Evolutionary conservation across 2,113 vertebrate genomes (phyloP).

Genomic region (Antechinus stuartii): DNA sequence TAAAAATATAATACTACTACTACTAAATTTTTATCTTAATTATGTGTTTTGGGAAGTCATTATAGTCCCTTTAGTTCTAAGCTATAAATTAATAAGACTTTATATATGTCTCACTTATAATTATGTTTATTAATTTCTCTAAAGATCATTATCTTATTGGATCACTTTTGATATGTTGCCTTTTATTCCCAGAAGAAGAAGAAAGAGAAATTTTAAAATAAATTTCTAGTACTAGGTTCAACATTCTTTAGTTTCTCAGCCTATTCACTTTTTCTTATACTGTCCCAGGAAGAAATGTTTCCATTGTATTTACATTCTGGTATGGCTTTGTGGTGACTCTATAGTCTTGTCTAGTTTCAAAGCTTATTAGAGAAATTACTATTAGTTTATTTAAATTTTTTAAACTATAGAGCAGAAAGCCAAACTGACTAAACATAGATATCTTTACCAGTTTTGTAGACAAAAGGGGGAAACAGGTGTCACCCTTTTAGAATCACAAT

Average conservation of each 20-base stretch:
- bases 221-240: not conserved
- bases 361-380: not conserved
- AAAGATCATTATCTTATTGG: constrained; percentile 41
- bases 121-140: constrained; percentile 45
- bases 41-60: constrained; percentile 30
- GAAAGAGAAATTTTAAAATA: not conserved
- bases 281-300: too few species aligned
- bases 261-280: not conserved
- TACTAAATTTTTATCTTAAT: constrained; percentile 22
- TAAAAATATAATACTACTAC: not conserved
- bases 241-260: constrained; percentile 5
- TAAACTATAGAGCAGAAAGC: constrained; percentile 4
- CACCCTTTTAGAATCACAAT: not conserved
- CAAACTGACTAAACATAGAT: not conserved
- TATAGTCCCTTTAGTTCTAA: constrained; percentile 29
- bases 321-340: constrained; percentile 26
- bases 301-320: not conserved
- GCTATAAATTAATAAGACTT: constrained; percentile 47
- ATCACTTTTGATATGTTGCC: constrained; percentile 26
- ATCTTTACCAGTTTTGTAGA: not conserved
- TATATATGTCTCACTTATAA: constrained; percentile 28
- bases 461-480: not conserved
- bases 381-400: not conserved
- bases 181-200: constrained; percentile 45
- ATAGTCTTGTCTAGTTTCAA: not conserved